Base-by-base conservation (phyloP, 2,888 invertebrate genomes). In the Napeogenes sylphis region DNA sequence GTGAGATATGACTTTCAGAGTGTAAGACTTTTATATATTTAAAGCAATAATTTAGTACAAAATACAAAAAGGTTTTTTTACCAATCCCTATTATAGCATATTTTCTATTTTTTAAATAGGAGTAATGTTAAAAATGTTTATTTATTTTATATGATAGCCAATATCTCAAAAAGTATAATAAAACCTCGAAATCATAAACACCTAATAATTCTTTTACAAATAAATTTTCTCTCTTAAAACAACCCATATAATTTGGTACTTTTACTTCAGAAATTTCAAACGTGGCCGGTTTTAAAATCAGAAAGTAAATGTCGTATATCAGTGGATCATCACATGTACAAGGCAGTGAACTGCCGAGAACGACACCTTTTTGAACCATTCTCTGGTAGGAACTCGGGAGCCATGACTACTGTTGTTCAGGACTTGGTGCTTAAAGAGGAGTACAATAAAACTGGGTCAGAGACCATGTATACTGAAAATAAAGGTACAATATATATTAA, bases 251-350 rank as follows among this genome's bases (percentile, higher is more conserved):
- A 21, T 21, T 21, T 21, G 1, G 21, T 21, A 21, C 21, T 21
- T 21, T 21, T 30, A 30, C 84, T 86, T 14, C 81, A 94, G 92
- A 93, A 93, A 83, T 93, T 93, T 76, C 92, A 94, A 79, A 93
- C 93, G 62, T 94, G 94, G 92, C 94, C 94, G 0, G 93, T 96
- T 0, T 80, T 97, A 14, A 93, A 94, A 71, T 96, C 96, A 0
- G 88, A 92, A 45, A 94, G 94, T 78, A 92, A 93, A 73, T 96
- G 96, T 72, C 78, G 93, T 69, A 90, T 96, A 46, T 92, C 93
- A 0, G 92, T 97, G 14, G 96, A 97, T 83, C 95, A 95, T 70
- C 92, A 94, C 73, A 89, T 96, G 6, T 95, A 96, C 81, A 93
- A 93, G 51, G 86, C 91, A 12, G 93, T 96, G 2, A 91, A 79